Conservation (phyloP, 2,888 invertebrate species). For the Drosophila bunnanda region DNA sequence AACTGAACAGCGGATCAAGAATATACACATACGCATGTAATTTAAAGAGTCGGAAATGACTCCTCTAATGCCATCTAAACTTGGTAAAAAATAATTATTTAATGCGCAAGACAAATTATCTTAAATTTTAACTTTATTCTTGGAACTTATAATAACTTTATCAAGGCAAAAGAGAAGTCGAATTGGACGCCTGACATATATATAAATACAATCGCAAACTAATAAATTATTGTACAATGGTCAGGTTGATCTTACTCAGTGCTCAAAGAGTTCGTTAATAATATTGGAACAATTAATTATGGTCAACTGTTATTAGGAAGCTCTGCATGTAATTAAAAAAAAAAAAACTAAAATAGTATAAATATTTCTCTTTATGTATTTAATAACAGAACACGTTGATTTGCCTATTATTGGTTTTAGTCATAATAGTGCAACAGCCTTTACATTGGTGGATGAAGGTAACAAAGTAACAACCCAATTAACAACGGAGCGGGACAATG, state of each 20-base stretch:
- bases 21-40: too few species aligned
- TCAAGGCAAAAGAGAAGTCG: too few species aligned
- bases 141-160: too few species aligned
- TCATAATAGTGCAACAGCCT: constrained; percentile 32
- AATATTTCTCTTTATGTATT: constrained; percentile 1
- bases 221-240: background rate
- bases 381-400: constrained; percentile 53
- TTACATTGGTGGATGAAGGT: constrained; percentile 69
- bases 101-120: too few species aligned
- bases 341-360: background rate
- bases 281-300: background rate
- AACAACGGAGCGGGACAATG: constrained; percentile 72
- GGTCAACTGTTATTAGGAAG: constrained; percentile 3
- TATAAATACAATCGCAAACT: too few species aligned
- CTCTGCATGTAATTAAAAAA: constrained; percentile 9
- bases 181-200: too few species aligned
- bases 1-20: too few species aligned
- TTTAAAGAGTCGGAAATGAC: too few species aligned
- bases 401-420: constrained; percentile 35
- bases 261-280: background rate
- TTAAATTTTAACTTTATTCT: too few species aligned
- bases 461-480: constrained; percentile 60
- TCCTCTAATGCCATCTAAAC: too few species aligned
- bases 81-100: too few species aligned
- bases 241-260: too few species aligned